phyloP scores from a whole-genome alignment of 2,888 invertebrate species.

The Lomographa bimaculata region DNA sequence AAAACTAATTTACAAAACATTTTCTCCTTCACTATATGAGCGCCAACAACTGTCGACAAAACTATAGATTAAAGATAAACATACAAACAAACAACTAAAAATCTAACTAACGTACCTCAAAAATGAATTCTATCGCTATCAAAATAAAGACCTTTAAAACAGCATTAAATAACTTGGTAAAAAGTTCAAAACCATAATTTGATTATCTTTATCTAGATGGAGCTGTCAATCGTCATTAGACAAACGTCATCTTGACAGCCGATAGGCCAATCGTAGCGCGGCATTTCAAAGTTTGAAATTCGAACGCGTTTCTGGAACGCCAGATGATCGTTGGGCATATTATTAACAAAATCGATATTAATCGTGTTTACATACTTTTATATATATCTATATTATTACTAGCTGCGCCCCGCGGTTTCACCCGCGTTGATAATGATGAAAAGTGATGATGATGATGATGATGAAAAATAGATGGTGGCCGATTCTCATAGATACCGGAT shows the following conservation, averaged over 20 bases:
- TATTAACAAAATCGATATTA: too few species aligned
- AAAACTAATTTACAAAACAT: conserved; percentile 57
- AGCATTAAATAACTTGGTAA: conserved; percentile 24
- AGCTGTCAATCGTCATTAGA: conserved; percentile 71
- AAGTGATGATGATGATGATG: too few species aligned
- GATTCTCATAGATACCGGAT: too few species aligned
- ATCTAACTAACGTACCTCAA: conserved; percentile 4
- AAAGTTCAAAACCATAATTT: conserved; percentile 48
- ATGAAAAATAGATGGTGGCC: too few species aligned
- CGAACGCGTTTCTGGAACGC: conserved; percentile 16
- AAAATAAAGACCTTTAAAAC: conserved; percentile 8
- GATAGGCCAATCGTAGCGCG: conserved; percentile 45
- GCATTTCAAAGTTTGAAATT: conserved; percentile 29
- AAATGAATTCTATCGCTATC: conserved; percentile 1
- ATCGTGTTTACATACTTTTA: too few species aligned
- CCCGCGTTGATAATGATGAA: too few species aligned
- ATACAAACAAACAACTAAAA: conserved; percentile 33
- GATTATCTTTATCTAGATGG: conserved; percentile 78
- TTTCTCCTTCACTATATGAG: conserved; percentile 51
- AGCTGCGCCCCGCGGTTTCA: too few species aligned
- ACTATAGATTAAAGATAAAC: conserved; percentile 45
- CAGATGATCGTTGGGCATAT: conserved; percentile 4
- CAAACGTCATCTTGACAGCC: conserved; percentile 61
- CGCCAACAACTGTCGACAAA: conserved; percentile 59
- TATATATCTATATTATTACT: too few species aligned